Evolutionary conservation across 2,888 invertebrate species (phyloP).

Genomic region (Auanema sp.): DNA sequence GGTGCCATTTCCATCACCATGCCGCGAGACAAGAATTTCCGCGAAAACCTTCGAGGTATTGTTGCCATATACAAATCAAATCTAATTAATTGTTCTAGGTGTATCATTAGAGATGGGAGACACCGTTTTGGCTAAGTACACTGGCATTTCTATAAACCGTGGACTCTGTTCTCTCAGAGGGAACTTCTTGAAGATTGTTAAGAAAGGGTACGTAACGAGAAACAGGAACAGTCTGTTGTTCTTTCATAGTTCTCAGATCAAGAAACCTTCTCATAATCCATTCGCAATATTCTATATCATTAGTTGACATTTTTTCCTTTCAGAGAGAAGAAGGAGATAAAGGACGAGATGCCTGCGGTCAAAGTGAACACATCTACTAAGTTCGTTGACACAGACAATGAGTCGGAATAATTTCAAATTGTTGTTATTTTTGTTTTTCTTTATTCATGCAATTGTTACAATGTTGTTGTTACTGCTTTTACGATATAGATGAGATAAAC

Average conservation of each 20-base stretch:
- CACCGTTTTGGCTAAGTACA: conserved; percentile 2
- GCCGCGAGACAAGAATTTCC: not conserved
- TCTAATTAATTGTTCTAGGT: not conserved
- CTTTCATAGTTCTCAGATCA: not conserved
- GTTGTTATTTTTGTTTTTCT: no score
- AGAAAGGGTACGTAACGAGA: conserved; percentile 12
- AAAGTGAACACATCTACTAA: not conserved
- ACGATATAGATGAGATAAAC: no score
- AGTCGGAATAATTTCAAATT: no score
- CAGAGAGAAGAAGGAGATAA: not conserved
- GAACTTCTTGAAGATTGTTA: conserved; percentile 5
- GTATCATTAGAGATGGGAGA: conserved; percentile 13
- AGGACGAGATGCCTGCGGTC: not conserved
- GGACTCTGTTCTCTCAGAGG: conserved; percentile 17
- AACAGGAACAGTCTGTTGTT: not conserved
- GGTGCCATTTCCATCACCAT: conserved; percentile 13
- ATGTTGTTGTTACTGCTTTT: no score
- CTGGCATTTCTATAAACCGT: conserved; percentile 12
- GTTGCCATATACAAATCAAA: not conserved
- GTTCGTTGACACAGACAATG: no score
- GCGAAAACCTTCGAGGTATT: no score
- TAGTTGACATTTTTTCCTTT: not conserved
- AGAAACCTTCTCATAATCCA: not conserved
- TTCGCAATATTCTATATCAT: not conserved
- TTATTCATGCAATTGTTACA: no score